Evolutionary conservation across 2,113 vertebrate genomes (phyloP).

Genomic region (Capreolus pygargus): DNA sequence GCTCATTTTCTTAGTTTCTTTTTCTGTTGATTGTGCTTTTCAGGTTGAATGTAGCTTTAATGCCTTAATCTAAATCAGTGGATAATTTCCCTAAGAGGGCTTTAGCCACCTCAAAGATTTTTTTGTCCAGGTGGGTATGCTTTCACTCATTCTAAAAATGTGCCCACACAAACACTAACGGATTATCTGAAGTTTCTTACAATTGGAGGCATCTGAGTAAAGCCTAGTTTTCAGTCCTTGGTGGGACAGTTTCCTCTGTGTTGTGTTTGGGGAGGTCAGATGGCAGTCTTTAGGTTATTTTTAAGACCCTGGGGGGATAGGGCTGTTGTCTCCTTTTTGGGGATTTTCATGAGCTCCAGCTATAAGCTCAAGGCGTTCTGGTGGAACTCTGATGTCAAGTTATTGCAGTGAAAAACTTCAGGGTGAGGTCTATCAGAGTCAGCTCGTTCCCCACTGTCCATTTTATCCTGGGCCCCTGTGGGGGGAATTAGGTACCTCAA

Average conservation of each 20-base stretch:
- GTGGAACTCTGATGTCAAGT: background rate
- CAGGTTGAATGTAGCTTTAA: background rate
- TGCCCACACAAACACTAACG: background rate
- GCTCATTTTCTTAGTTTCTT: background rate
- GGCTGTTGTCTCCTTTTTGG: background rate
- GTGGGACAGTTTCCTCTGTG: background rate
- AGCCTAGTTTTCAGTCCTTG: background rate
- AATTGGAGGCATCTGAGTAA: background rate
- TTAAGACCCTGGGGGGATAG: background rate
- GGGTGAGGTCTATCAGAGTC: background rate
- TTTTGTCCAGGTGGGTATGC: background rate
- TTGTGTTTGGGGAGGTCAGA: background rate
- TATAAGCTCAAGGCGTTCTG: accelerated
- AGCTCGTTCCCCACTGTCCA: background rate
- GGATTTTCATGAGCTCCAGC: background rate
- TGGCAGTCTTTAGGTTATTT: background rate
- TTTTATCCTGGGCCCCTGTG: background rate
- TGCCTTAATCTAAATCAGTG: background rate
- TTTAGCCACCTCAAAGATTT: background rate
- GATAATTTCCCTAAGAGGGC: background rate
- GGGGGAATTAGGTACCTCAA: background rate
- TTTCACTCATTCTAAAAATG: background rate
- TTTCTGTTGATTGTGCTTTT: background rate
- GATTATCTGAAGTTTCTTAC: background rate
- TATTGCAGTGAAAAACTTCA: background rate